Conservation (phyloP, 2,113 vertebrate species). For the Tonatia bakeri region DNA sequence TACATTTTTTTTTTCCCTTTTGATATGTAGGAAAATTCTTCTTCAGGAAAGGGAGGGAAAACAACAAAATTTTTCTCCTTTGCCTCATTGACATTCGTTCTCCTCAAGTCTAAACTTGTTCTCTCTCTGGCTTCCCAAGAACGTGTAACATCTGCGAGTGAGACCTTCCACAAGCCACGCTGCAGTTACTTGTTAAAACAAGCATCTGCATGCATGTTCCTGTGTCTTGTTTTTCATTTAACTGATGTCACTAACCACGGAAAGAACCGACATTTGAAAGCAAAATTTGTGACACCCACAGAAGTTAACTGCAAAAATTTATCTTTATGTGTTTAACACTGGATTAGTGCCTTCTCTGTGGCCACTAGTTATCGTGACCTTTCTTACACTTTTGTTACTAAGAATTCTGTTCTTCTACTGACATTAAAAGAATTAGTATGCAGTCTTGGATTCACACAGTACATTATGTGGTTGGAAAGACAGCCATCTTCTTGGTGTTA, state of each 20-base stretch:
- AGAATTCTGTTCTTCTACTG: not conserved
- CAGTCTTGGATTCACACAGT: not conserved
- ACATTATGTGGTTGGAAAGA: not conserved
- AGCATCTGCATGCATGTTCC: slow-evolving; percentile 38
- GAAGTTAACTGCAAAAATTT: not conserved
- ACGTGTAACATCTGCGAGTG: slow-evolving; percentile 31
- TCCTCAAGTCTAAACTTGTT: slow-evolving; percentile 58
- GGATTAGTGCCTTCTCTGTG: not conserved
- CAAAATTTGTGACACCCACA: slow-evolving; percentile 35
- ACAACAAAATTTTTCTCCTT: not conserved
- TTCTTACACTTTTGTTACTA: not conserved
- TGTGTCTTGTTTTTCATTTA: slow-evolving; percentile 48
- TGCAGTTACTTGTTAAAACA: slow-evolving; percentile 49
- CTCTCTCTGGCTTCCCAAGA: slow-evolving; percentile 35
- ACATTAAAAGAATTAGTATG: not conserved
- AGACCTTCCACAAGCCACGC: not conserved
- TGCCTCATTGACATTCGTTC: not conserved
- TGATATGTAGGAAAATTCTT: slow-evolving; percentile 24
- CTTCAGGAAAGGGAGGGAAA: not conserved
- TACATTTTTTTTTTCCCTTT: not conserved
- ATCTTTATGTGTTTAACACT: not conserved
- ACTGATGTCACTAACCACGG: slow-evolving; percentile 56
- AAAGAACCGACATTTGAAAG: slow-evolving; percentile 40
- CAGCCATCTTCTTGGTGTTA: not conserved
- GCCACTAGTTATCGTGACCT: not conserved